phyloP scores from a whole-genome alignment of 2,888 invertebrate genomes.

The Xestia rhomboidea region DNA sequence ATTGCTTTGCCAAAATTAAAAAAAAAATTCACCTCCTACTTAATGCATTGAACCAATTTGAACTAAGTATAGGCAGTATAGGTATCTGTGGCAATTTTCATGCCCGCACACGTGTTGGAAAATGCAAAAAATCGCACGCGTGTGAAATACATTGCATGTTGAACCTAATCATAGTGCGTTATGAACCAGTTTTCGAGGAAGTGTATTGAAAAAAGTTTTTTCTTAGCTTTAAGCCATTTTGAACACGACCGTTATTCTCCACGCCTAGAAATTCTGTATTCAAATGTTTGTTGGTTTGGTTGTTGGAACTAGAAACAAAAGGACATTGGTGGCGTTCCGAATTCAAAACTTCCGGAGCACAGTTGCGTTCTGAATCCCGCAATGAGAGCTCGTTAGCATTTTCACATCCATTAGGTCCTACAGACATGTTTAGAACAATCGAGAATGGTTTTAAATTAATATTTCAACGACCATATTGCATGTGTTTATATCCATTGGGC shows the following conservation, averaged over 20 bases:
- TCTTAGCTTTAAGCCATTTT: not conserved
- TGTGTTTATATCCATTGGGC: conserved; percentile 29
- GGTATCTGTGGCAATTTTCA: too few relatives aligned
- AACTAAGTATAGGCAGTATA: too few relatives aligned
- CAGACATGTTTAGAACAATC: conserved; percentile 17
- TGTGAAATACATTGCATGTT: too few relatives aligned
- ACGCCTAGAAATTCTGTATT: conserved; percentile 14
- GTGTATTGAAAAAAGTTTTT: not conserved
- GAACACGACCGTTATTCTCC: not conserved
- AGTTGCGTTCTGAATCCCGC: conserved; percentile 31
- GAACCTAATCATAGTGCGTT: too few relatives aligned
- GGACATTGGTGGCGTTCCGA: conserved; percentile 15
- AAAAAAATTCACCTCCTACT: too few relatives aligned
- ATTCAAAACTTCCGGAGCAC: conserved; percentile 40
- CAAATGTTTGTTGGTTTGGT: conserved; percentile 34
- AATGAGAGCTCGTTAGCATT: conserved; percentile 33
- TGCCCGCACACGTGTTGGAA: too few relatives aligned
- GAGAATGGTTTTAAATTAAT: conserved; percentile 15
- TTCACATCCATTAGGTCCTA: conserved; percentile 19
- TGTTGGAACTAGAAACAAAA: conserved; percentile 39
- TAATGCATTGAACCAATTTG: too few relatives aligned
- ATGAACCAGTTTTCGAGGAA: too few relatives aligned
- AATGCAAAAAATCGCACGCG: too few relatives aligned
- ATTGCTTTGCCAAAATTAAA: too few relatives aligned
- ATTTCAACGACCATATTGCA: conserved; percentile 36